Conservation (phyloP, 2,113 vertebrate species). For the Corydoras maculifer region DNA sequence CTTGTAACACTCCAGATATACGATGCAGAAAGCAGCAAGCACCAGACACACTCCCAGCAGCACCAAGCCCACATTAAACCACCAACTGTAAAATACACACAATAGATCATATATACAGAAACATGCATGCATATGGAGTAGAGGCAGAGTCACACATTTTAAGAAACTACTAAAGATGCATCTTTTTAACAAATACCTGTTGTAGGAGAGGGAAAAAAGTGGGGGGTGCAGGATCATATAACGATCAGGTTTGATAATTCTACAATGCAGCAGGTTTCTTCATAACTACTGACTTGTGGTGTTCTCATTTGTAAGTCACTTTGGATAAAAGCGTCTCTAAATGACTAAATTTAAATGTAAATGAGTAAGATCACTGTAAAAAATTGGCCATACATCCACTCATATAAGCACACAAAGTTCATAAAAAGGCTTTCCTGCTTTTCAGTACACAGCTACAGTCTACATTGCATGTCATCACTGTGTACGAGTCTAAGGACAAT, state of each 20-base stretch:
- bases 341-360: too few species aligned
- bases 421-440: background rate
- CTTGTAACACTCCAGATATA: constrained; percentile 87
- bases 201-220: too few species aligned
- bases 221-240: too few species aligned
- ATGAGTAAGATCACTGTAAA: too few species aligned
- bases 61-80: constrained; percentile 74
- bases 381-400: background rate
- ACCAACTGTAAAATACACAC: constrained; percentile 65
- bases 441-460: background rate
- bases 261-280: too few species aligned
- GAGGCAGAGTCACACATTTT: too few species aligned
- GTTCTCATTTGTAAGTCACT: too few species aligned
- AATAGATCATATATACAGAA: background rate
- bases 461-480: background rate
- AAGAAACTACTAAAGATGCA: too few species aligned
- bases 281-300: too few species aligned
- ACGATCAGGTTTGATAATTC: too few species aligned
- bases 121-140: background rate
- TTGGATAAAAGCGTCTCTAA: too few species aligned
- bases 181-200: too few species aligned
- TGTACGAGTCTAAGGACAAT: background rate
- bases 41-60: constrained; percentile 71
- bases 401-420: background rate
- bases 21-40: constrained; percentile 81